Evolutionary conservation across 2,888 invertebrate genomes (phyloP).

Genomic region (Cephus pygmeus): DNA sequence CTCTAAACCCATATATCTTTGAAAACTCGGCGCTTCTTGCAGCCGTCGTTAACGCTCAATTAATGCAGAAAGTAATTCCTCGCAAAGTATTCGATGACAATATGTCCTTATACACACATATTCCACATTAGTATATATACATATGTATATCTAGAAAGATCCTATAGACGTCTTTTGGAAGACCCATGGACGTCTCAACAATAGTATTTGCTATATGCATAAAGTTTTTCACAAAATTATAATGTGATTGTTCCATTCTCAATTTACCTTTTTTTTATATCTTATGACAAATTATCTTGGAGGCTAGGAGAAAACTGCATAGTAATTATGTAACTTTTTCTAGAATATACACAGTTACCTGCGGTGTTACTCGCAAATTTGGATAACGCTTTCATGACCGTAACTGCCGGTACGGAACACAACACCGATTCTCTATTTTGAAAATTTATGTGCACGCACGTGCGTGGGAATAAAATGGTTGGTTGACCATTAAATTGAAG

Average conservation of each 20-base stretch:
- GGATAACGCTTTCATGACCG: not conserved
- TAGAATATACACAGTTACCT: not conserved
- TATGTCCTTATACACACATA: not conserved
- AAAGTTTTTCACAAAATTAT: not conserved
- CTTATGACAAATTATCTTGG: not conserved
- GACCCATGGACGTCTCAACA: not conserved
- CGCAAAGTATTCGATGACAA: not conserved
- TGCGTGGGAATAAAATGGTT: not conserved
- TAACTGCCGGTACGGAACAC: not conserved
- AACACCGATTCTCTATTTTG: not conserved
- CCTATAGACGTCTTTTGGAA: not conserved
- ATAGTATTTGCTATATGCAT: not conserved
- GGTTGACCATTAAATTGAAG: not conserved
- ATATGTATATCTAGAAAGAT: not conserved
- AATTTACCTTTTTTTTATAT: not conserved
- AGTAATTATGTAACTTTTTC: not conserved
- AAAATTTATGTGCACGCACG: not conserved
- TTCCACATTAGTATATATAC: too few relatives aligned
- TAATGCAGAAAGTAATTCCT: slow-evolving; percentile 18
- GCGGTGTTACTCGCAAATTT: not conserved
- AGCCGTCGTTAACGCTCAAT: slow-evolving; percentile 25
- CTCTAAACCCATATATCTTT: slow-evolving; percentile 36
- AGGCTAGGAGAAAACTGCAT: not conserved
- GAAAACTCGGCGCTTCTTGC: slow-evolving; percentile 30
- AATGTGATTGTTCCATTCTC: not conserved